A percentile compares a stretch with the other conserved stretches of the same genome.
These are phyloP conservation scores for Phaonia tiefii DNA, from an alignment of 2,888 invertebrate species.

Conservation along the genomic window DNA sequence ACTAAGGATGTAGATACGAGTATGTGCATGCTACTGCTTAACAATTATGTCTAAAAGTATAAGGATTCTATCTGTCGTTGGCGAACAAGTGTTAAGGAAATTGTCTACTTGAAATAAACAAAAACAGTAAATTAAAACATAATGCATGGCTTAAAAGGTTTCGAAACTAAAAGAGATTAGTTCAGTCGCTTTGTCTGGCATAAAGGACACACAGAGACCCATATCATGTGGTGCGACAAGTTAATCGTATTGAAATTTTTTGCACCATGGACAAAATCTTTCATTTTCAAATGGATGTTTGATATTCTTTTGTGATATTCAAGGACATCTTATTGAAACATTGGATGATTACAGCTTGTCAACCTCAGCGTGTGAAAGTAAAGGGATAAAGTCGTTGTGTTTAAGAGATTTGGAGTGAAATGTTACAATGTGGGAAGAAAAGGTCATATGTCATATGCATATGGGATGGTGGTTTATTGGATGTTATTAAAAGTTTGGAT, in stretches of 20 bases:
- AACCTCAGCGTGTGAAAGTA: neutral
- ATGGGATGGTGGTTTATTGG: no score
- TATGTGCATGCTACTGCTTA: neutral
- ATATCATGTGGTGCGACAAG: conserved; percentile 22
- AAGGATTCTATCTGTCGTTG: neutral
- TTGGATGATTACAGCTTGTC: neutral
- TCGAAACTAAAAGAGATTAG: neutral
- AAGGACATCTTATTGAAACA: neutral
- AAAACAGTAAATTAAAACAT: conserved; percentile 15
- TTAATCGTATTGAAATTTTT: conserved; percentile 7
- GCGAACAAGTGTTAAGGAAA: neutral
- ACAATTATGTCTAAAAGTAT: neutral
- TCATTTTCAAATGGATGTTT: neutral
- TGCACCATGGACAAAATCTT: neutral
- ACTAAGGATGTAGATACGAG: neutral
- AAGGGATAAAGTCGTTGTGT: no score
- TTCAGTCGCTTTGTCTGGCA: neutral
- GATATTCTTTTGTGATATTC: neutral
- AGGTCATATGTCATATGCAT: no score
- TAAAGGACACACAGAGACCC: neutral
- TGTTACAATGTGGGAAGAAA: neutral
- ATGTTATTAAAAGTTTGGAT: no score
- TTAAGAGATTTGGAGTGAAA: neutral
- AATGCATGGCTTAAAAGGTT: neutral
- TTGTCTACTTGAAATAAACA: neutral